Evolutionary conservation across 2,113 vertebrate genomes (phyloP).

Genomic region (Tupaia tana): DNA sequence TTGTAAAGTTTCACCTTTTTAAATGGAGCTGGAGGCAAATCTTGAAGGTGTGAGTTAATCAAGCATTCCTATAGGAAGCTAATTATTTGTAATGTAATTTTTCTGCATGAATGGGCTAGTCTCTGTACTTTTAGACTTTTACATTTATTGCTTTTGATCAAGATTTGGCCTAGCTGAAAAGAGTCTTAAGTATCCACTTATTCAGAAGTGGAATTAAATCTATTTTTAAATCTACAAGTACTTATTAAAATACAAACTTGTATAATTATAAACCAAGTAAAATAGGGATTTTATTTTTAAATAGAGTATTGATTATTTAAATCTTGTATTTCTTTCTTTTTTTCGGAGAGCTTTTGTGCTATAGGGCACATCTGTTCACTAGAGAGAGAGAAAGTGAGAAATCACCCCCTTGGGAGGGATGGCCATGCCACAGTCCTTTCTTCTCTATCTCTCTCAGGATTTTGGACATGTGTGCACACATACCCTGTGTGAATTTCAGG

Average conservation of each 20-base stretch:
- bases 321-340: not conserved
- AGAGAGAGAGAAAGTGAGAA: too few species aligned
- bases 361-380: too few species aligned
- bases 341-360: too few species aligned
- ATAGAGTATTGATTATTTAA: not conserved
- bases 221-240: slow-evolving; percentile 32
- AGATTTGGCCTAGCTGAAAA: not conserved
- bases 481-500: too few species aligned
- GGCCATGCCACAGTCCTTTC: too few species aligned
- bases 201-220: not conserved
- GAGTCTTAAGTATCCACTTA: not conserved
- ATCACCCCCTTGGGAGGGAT: too few species aligned
- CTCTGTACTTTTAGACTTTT: not conserved
- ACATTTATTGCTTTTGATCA: not conserved
- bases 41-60: not conserved
- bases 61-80: not conserved
- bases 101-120: not conserved
- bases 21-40: not conserved
- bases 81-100: not conserved
- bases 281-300: not conserved
- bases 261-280: not conserved
- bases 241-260: not conserved
- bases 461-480: too few species aligned
- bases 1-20: not conserved
- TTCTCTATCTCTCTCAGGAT: too few species aligned